phyloP scores from a whole-genome alignment of 2,797 vertebrate genomes.

The Numenius phaeopus region DNA sequence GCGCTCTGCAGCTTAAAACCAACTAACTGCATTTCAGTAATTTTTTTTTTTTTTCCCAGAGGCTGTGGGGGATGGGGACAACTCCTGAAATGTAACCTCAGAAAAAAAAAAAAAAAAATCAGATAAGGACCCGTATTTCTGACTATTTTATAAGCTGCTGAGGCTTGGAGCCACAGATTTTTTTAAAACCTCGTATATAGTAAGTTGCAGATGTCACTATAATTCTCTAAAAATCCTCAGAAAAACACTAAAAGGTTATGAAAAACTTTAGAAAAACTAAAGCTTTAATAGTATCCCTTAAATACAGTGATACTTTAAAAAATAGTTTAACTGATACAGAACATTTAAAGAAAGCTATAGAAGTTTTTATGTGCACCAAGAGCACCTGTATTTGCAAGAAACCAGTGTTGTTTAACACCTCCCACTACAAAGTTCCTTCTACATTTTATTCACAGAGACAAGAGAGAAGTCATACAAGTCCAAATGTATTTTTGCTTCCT shows the following conservation, averaged over 20 bases:
- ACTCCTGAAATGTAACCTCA: background rate
- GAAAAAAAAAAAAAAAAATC: background rate
- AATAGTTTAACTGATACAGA: background rate
- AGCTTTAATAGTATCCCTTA: background rate
- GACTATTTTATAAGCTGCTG: background rate
- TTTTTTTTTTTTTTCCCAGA: background rate
- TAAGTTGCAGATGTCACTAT: background rate
- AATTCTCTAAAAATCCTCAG: background rate
- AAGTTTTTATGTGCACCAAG: background rate
- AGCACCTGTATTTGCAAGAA: background rate
- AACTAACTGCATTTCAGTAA: background rate
- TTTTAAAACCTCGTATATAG: background rate
- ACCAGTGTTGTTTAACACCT: background rate
- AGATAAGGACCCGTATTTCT: background rate
- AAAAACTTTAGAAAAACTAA: background rate
- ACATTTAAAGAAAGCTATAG: background rate
- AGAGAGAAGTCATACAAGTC: background rate
- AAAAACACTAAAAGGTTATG: background rate
- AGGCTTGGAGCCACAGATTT: background rate
- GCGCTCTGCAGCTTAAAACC: background rate
- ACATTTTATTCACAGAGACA: background rate
- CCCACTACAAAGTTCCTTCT: background rate
- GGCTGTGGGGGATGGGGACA: background rate
- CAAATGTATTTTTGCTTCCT: background rate
- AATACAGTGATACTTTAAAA: background rate